These are phyloP conservation scores for Enoplolaimus lenunculus DNA, from an alignment of 2,888 invertebrate genomes.

Conservation along the genomic window DNA sequence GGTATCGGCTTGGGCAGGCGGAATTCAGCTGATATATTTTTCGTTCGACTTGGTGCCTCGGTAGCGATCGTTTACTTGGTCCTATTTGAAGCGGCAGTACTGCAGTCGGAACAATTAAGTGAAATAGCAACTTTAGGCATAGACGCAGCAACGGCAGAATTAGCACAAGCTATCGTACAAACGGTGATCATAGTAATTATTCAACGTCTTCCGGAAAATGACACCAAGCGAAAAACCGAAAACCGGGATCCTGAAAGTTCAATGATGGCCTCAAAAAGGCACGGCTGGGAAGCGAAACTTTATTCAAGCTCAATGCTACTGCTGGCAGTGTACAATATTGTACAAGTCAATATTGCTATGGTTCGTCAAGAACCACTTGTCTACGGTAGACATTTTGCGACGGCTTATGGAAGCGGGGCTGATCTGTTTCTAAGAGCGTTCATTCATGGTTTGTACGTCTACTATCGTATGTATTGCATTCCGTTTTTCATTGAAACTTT, in stretches of 20 bases:
- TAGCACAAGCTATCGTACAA: neutral
- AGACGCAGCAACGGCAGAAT: neutral
- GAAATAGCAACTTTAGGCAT: neutral
- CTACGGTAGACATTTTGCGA: neutral
- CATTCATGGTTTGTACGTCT: neutral
- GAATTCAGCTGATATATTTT: no score
- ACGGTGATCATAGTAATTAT: neutral
- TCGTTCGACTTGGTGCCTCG: no score
- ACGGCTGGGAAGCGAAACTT: no score
- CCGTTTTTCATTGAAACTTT: neutral
- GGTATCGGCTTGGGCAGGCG: no score
- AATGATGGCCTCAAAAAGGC: no score
- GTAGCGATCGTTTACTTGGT: neutral
- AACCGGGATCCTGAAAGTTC: neutral
- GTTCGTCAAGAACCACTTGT: neutral
- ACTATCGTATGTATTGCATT: neutral
- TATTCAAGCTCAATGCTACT: neutral
- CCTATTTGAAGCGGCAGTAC: neutral
- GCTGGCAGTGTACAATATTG: neutral
- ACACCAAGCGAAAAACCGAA: neutral
- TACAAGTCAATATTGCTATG: neutral
- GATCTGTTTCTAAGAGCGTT: neutral
- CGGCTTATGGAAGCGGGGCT: neutral
- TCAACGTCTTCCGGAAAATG: neutral
- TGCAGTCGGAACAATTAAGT: neutral